Conservation (phyloP, 1,140 invertebrate genomes). For the Pseudoatta argentina region DNA sequence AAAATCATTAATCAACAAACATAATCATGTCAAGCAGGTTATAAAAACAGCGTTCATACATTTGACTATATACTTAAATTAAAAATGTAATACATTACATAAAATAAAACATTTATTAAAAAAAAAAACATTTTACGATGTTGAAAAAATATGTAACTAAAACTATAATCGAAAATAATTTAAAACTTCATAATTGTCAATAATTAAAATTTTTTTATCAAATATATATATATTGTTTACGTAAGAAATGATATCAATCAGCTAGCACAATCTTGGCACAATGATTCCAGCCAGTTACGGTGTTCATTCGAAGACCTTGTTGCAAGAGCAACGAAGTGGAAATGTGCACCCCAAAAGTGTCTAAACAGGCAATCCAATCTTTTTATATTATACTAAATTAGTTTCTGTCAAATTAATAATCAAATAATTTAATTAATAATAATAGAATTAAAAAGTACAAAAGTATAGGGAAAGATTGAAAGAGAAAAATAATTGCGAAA, state of each 20-base stretch:
- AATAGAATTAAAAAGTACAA: not conserved
- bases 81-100: not conserved
- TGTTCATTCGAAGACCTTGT: constrained; percentile 75
- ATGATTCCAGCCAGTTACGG: constrained; percentile 71
- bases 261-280: constrained; percentile 28
- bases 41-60: not conserved
- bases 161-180: constrained; percentile 1
- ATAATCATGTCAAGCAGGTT: not conserved
- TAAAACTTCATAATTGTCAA: not conserved
- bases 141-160: not conserved
- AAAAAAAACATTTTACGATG: constrained; percentile 10
- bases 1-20: not conserved
- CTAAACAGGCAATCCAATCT: constrained; percentile 74
- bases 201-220: constrained; percentile 24
- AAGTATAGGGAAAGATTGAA: not conserved
- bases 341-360: constrained; percentile 73
- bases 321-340: constrained; percentile 66
- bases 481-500: not conserved
- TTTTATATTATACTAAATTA: constrained; percentile 20
- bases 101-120: not conserved
- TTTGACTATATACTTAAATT: not conserved
- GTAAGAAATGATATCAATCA: constrained; percentile 14
- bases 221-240: constrained; percentile 12
- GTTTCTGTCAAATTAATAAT: not conserved
- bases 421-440: not conserved